These are phyloP conservation scores for Sardina pilchardus DNA, from an alignment of 2,113 vertebrate genomes.

Conservation along the genomic window DNA sequence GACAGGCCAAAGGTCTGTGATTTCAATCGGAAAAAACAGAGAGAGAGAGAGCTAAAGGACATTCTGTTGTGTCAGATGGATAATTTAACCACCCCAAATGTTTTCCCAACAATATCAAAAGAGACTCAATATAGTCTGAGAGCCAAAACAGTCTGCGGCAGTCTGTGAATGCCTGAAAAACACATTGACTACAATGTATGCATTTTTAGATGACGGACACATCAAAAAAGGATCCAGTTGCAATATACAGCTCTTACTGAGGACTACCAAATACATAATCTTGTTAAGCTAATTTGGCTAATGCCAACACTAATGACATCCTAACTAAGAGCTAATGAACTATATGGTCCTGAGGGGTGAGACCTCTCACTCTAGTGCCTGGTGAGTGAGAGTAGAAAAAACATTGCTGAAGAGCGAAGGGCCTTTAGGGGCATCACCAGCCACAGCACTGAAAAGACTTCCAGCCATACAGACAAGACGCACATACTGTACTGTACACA, in stretches of 20 bases:
- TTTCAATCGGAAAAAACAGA: not conserved
- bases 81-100: not conserved
- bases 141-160: not conserved
- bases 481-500: too few species aligned
- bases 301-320: not conserved
- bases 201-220: not conserved
- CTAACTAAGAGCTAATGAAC: not conserved
- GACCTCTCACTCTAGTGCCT: not conserved
- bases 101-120: not conserved
- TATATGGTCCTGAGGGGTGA: not conserved
- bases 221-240: too few species aligned
- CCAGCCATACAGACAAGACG: too few species aligned
- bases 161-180: not conserved
- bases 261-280: too few species aligned
- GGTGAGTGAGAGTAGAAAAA: not conserved
- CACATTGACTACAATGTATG: not conserved
- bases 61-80: not conserved
- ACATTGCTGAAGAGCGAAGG: not conserved
- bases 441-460: not conserved
- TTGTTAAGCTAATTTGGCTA: not conserved
- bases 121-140: not conserved
- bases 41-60: not conserved
- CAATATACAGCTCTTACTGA: too few species aligned
- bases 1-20: not conserved
- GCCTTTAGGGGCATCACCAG: not conserved